A percentile compares a stretch with the other conserved stretches of the same genome.
These are phyloP conservation scores for Alosa sapidissima DNA, from an alignment of 2,797 vertebrate species.

Conservation along the genomic window DNA sequence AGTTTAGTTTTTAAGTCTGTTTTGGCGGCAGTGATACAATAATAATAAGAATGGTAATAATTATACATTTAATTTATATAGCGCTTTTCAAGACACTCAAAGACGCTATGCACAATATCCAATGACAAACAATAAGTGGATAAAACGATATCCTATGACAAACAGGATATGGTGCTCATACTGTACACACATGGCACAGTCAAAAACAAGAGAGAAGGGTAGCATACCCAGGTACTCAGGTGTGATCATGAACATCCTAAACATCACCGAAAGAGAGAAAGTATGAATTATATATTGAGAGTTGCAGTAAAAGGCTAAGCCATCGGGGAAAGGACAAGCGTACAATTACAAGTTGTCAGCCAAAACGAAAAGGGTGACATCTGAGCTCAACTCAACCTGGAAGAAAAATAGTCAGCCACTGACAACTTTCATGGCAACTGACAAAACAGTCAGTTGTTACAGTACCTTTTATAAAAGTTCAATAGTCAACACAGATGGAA, in stretches of 20 bases:
- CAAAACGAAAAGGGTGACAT: not conserved
- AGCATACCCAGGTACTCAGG: not conserved
- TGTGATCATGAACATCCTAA: not conserved
- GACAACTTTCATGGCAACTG: not conserved
- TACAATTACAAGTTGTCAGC: not conserved
- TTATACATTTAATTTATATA: too few species aligned
- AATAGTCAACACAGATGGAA: not conserved
- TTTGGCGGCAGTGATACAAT: not conserved
- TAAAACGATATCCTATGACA: not conserved
- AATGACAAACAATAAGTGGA: too few species aligned
- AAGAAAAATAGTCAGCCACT: not conserved
- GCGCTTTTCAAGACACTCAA: too few species aligned
- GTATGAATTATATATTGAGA: not conserved
- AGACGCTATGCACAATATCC: too few species aligned
- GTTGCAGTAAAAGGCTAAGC: not conserved
- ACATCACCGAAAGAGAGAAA: not conserved
- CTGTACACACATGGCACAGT: not conserved
- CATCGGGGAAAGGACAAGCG: not conserved
- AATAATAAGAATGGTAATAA: too few species aligned
- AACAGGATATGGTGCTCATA: not conserved
- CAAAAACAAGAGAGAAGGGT: not conserved
- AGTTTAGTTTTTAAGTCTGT: not conserved
- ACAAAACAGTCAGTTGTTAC: not conserved
- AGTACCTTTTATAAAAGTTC: not conserved
- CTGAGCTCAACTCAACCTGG: not conserved